A percentile compares a stretch with the other conserved stretches of the same genome.
Conservation (phyloP, 2,113 vertebrate genomes). For the Australoheros scitulus region DNA sequence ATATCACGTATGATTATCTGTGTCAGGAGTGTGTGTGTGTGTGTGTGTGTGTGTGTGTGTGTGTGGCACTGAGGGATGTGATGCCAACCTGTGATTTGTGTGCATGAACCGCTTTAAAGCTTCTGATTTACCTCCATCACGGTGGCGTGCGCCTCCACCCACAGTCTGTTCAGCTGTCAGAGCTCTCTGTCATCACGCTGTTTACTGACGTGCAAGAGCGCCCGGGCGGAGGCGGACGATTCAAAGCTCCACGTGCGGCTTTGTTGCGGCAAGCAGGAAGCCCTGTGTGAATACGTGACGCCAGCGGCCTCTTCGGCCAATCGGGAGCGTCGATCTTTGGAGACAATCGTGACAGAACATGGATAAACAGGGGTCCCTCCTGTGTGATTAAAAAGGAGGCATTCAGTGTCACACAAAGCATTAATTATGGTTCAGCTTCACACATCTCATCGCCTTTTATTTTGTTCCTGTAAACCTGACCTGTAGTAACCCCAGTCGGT, state of each 20-base stretch:
- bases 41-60: too few relatives aligned
- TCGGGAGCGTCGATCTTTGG: too few relatives aligned
- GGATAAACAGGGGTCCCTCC: background rate
- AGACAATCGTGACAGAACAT: background rate
- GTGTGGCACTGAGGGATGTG: background rate
- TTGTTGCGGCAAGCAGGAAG: background rate
- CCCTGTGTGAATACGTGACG: background rate
- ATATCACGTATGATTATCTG: too few relatives aligned
- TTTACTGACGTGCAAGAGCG: background rate
- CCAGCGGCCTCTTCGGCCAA: background rate
- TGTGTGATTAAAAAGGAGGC: accelerated
- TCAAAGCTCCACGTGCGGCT: background rate
- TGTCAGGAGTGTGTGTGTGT: too few relatives aligned
- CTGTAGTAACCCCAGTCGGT: background rate
- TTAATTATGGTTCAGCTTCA: background rate
- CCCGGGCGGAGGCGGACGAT: background rate
- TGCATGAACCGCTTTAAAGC: background rate
- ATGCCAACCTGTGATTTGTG: background rate
- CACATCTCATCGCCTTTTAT: background rate
- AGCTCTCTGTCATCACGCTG: background rate
- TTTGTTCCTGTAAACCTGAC: background rate
- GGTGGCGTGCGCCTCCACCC: background rate
- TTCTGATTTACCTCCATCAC: background rate
- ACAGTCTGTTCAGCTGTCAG: background rate
- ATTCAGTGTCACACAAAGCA: background rate